phyloP scores from a whole-genome alignment of 2,797 vertebrate species.

The Semaprochilodus insignis region DNA sequence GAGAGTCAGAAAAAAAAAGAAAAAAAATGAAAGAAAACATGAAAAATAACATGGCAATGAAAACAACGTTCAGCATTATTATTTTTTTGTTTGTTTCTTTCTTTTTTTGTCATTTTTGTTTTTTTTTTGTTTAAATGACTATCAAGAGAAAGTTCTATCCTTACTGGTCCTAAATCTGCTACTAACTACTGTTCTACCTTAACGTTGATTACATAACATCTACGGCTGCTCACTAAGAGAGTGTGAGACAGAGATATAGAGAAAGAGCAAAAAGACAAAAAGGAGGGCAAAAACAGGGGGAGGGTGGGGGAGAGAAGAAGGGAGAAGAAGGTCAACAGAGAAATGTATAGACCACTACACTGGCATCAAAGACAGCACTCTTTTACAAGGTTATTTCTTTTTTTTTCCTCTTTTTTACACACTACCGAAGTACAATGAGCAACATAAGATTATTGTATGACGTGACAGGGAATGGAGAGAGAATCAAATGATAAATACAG shows the following conservation, averaged over 20 bases:
- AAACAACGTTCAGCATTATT: constrained; percentile 79
- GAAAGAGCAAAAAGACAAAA: constrained; percentile 71
- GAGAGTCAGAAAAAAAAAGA: constrained; percentile 86
- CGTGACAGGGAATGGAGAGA: constrained; percentile 82
- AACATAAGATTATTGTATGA: constrained; percentile 84
- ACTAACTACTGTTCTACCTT: constrained; percentile 88
- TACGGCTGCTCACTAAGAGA: constrained; percentile 90
- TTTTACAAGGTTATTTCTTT: constrained; percentile 80
- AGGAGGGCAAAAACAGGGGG: constrained; percentile 61
- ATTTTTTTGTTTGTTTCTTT: constrained; percentile 29
- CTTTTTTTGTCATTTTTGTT: constrained; percentile 16
- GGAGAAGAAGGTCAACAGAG: constrained; percentile 61
- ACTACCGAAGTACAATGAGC: constrained; percentile 88
- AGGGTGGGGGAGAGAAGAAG: constrained; percentile 64
- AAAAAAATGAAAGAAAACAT: constrained; percentile 77
- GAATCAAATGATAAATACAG: constrained; percentile 82
- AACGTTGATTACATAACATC: constrained; percentile 90
- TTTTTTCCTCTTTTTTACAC: constrained; percentile 81
- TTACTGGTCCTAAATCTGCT: constrained; percentile 93
- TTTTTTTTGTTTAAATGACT: constrained; percentile 78
- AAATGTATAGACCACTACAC: constrained; percentile 82
- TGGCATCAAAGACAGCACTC: constrained; percentile 89
- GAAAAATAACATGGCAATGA: constrained; percentile 67
- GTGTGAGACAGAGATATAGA: constrained; percentile 74
- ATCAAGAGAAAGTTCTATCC: constrained; percentile 94